Evolutionary conservation across 2,888 invertebrate species (phyloP), one percentile per base, ranked within the genome.

Genomic region (Sphinx pinastri): DNA sequence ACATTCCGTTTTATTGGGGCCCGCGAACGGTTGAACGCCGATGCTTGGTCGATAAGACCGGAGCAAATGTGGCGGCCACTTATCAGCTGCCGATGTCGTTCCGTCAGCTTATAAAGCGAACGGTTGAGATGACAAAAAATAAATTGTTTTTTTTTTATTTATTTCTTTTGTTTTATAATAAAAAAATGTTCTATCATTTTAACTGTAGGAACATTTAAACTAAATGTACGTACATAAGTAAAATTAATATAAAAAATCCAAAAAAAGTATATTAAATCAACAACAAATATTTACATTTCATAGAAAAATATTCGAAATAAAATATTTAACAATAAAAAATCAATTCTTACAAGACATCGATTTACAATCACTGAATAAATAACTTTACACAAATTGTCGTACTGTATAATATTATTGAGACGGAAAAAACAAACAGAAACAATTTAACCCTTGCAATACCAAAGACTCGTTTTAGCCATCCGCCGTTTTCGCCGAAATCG

Each of bases 1-100:
- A 68, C 84, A 81, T 87, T 84, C 77, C 71, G 79, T 88, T 89
- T 89, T 89, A 89, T 88, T 86, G 82, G 79, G 82, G 83, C 82
- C 79, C 80, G 71, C 76, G 81, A 83, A 70, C 70, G 70, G 51
- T 67, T 67, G 70, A 67, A 82, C 77, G 77, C 72, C 79, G 84
- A 81, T 79, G 77, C 75, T 57, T 71, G 73, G 70, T 71, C 75
- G 80, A 81, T 81, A 80, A 81, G 77, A 70, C 70, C 72, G 74
- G 71, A 76, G 76, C 77, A 79, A 80, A 81, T 81, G 79, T 70
- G 59, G 14, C 70, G 75, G 67, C 69, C 63, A 77, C 76, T 77
- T 80, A 81, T 80, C 80, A 77, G 74, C 57, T 68, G 71, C 73
- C 75, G 73, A 78, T 68, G 73, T 72, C 70, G 57, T 71, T 72